Conservation (phyloP, 1,140 invertebrate genomes). For the Platyscapa corneri region DNA sequence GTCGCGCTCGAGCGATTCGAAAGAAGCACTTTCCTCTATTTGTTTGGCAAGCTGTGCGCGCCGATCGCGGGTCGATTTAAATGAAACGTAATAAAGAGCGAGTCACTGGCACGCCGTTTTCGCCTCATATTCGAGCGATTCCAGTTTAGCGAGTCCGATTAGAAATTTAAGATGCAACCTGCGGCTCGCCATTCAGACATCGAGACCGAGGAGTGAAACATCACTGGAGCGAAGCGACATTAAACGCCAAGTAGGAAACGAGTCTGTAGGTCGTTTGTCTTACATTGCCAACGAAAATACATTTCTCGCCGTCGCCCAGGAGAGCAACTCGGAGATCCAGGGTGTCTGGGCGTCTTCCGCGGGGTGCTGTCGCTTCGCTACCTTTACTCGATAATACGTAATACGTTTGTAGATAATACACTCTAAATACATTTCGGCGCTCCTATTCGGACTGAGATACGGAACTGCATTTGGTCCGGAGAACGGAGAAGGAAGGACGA, state of each 20-base stretch:
- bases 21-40: too few relatives aligned
- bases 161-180: slow-evolving; percentile 30
- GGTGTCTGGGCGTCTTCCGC: slow-evolving; percentile 45
- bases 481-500: too few relatives aligned
- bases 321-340: slow-evolving; percentile 21
- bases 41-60: too few relatives aligned
- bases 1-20: too few relatives aligned
- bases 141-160: slow-evolving; percentile 24
- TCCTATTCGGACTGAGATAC: neutral
- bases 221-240: neutral
- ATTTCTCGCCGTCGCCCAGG: neutral
- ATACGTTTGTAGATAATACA: neutral
- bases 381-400: neutral
- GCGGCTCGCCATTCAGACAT: neutral
- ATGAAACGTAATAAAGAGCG: too few relatives aligned
- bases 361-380: neutral
- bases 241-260: neutral
- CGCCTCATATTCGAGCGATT: neutral
- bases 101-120: too few relatives aligned
- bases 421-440: slow-evolving; percentile 51
- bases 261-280: slow-evolving; percentile 27
- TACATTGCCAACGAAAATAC: slow-evolving; percentile 47
- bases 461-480: neutral
- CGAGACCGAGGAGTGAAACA: slow-evolving; percentile 30
- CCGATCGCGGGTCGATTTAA: too few relatives aligned